Conservation (phyloP, 2,797 vertebrate genomes). For the Lepus oiostolus region DNA sequence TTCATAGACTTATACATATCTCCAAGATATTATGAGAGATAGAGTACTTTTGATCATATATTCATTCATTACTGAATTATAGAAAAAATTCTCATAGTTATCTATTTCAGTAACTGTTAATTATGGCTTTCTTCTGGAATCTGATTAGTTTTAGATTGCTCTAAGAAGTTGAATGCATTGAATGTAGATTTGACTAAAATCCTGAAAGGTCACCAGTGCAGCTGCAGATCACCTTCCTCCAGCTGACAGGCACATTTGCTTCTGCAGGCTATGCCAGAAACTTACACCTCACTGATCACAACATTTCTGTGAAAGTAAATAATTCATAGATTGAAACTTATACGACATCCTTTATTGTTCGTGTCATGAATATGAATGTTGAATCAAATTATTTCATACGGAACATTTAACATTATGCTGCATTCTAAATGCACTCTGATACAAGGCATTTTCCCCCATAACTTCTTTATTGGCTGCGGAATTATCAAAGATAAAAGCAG, state of each 20-base stretch:
- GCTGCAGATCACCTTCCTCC: neutral
- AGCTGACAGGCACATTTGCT: neutral
- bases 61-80: neutral
- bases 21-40: neutral
- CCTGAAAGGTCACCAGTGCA: neutral
- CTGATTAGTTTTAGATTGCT: slow-evolving; percentile 25
- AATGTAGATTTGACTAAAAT: neutral
- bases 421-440: neutral
- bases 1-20: neutral
- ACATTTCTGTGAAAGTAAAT: neutral
- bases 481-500: neutral
- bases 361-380: slow-evolving; percentile 7
- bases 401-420: slow-evolving; percentile 40
- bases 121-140: neutral
- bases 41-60: neutral
- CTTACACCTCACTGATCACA: neutral
- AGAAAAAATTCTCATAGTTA: neutral
- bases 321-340: neutral
- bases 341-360: neutral
- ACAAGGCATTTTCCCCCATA: neutral
- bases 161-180: neutral
- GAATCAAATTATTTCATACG: slow-evolving; percentile 18
- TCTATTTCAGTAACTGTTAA: neutral
- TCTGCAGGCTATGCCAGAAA: neutral
- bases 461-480: slow-evolving; percentile 22